Conservation (phyloP, 2,113 vertebrate species). For the Dicrurus megarhynchus region DNA sequence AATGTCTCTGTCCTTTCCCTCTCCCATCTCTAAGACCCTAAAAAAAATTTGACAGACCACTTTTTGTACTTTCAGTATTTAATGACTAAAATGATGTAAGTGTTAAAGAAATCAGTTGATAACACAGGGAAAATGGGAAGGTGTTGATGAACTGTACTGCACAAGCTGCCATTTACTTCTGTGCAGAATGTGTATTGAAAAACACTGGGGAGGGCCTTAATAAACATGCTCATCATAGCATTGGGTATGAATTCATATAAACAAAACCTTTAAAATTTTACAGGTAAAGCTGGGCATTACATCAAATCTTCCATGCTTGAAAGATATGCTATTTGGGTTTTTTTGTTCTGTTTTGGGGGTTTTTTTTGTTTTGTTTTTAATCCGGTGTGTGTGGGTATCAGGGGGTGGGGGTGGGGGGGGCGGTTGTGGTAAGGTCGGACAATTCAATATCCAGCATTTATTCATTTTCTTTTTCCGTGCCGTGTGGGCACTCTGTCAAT, state of each 20-base stretch:
- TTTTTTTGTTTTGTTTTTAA: background rate
- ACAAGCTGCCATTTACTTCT: background rate
- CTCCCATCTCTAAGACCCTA: background rate
- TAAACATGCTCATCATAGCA: background rate
- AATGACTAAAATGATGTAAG: background rate
- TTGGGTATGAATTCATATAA: background rate
- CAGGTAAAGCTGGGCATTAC: background rate
- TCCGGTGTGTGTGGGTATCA: too few relatives aligned
- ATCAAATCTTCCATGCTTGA: background rate
- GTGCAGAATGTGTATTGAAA: background rate
- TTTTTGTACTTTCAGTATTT: background rate
- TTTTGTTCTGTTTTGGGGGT: too few relatives aligned
- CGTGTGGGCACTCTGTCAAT: background rate
- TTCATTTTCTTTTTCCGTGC: background rate
- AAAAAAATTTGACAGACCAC: background rate
- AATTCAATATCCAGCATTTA: background rate
- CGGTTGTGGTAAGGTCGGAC: too few relatives aligned
- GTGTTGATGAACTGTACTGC: background rate
- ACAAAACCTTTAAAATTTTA: background rate
- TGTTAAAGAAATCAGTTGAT: background rate
- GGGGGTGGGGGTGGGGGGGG: rapidly evolving
- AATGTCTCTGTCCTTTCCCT: background rate
- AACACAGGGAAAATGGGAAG: background rate
- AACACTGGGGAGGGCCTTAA: background rate
- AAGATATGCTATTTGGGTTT: background rate